Evolutionary conservation across 2,113 vertebrate species (phyloP).

Genomic region (Pangasianodon gigas): DNA sequence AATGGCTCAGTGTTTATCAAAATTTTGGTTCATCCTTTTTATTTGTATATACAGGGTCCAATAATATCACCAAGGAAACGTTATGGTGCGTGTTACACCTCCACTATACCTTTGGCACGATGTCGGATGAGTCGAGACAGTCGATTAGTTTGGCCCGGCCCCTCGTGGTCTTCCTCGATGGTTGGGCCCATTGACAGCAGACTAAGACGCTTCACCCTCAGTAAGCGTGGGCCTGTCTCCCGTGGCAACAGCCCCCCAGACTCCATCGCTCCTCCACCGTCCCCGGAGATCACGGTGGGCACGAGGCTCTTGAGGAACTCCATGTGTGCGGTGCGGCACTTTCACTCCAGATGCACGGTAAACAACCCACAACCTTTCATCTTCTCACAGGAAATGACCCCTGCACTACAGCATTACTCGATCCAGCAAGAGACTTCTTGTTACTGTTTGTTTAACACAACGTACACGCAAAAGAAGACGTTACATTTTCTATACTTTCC

Average conservation of each 20-base stretch:
- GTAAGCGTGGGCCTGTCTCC: constrained; percentile 79
- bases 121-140: constrained; percentile 54
- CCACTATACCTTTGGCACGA: constrained; percentile 68
- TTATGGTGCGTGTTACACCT: too few relatives aligned
- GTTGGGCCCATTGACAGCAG: constrained; percentile 79
- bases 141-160: constrained; percentile 31
- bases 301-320: constrained; percentile 91
- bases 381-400: constrained; percentile 42
- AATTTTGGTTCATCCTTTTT: not conserved
- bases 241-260: constrained; percentile 55
- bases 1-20: not conserved
- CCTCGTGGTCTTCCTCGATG: constrained; percentile 69
- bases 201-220: constrained; percentile 82
- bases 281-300: constrained; percentile 77
- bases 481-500: not conserved
- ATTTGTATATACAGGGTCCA: not conserved
- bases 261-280: constrained; percentile 66
- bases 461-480: not conserved
- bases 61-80: not conserved
- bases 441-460: not conserved
- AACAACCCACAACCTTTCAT: constrained; percentile 32
- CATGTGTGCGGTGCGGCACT: constrained; percentile 69
- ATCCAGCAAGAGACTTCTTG: constrained; percentile 5
- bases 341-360: constrained; percentile 20
- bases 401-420: not conserved